Conservation (phyloP, 2,888 invertebrate genomes). For the Ganaspis brasiliensis region DNA sequence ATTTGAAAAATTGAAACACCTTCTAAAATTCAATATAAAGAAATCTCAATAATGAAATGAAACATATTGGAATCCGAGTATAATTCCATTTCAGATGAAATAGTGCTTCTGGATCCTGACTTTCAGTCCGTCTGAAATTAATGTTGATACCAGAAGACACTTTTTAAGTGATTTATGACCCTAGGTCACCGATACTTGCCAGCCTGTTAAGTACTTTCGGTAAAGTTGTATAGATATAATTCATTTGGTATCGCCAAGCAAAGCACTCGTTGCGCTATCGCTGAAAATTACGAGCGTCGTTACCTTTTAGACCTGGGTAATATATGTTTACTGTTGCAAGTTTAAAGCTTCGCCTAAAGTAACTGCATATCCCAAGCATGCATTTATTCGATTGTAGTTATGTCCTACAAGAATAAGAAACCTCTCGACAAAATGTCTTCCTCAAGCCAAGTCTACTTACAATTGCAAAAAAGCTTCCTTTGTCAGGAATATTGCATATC, state of each 20-base stretch:
- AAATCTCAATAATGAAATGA: too few relatives aligned
- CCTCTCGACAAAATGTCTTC: constrained; percentile 24
- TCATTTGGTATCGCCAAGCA: constrained; percentile 53
- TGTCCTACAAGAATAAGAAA: constrained; percentile 14
- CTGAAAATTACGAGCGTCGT: constrained; percentile 74
- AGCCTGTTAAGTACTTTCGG: constrained; percentile 36
- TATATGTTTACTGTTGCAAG: constrained; percentile 55
- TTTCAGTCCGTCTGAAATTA: not conserved
- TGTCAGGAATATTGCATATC: not conserved
- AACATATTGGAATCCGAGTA: not conserved
- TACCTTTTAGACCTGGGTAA: constrained; percentile 71
- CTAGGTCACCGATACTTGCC: constrained; percentile 25
- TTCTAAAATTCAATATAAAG: too few relatives aligned
- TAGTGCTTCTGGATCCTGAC: not conserved
- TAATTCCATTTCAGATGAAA: not conserved
- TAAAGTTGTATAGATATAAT: constrained; percentile 45
- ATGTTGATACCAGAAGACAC: not conserved
- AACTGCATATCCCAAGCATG: constrained; percentile 27
- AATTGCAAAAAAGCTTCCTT: constrained; percentile 1
- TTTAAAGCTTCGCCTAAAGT: constrained; percentile 41
- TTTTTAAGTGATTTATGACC: constrained; percentile 28
- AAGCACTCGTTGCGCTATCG: constrained; percentile 63
- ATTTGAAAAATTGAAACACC: too few relatives aligned
- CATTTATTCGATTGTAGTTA: constrained; percentile 32
- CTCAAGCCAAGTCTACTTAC: constrained; percentile 30